These are phyloP conservation scores for Furcula furcula DNA, from an alignment of 2,888 invertebrate genomes.

Conservation along the genomic window DNA sequence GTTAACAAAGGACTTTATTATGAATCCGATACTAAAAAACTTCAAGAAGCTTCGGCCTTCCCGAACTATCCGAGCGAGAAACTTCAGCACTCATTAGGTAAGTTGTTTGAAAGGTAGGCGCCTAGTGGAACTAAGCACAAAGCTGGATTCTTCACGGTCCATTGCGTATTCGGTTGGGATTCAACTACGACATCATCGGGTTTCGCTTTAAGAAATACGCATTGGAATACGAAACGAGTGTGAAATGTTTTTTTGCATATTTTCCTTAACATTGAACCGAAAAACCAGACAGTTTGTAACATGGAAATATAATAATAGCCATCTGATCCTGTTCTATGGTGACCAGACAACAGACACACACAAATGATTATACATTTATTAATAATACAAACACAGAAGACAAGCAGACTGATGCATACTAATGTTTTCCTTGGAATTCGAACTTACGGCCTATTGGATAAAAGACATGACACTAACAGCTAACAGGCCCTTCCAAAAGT, in stretches of 20 bases:
- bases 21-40: background rate
- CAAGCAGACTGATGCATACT: too few relatives aligned
- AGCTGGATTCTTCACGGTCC: slow-evolving; percentile 10
- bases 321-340: too few relatives aligned
- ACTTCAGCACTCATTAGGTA: slow-evolving; percentile 13
- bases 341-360: too few relatives aligned
- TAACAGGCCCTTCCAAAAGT: too few relatives aligned
- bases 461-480: too few relatives aligned
- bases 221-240: slow-evolving; percentile 15
- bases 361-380: too few relatives aligned
- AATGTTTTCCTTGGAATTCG: too few relatives aligned
- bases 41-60: slow-evolving; percentile 6
- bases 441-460: too few relatives aligned
- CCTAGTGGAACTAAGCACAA: slow-evolving; percentile 6
- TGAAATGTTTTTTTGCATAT: background rate
- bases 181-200: slow-evolving; percentile 17
- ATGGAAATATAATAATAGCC: too few relatives aligned
- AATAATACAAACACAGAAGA: too few relatives aligned
- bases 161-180: slow-evolving; percentile 7
- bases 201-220: slow-evolving; percentile 13
- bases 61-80: slow-evolving; percentile 8
- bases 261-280: slow-evolving; percentile 1
- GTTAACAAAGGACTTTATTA: background rate
- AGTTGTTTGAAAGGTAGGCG: slow-evolving; percentile 15
- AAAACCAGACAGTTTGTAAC: too few relatives aligned